Evolutionary conservation across 2,797 vertebrate genomes (phyloP), one percentile per base, ranked within the genome.

Genomic region (Hozukius guyotensis): DNA sequence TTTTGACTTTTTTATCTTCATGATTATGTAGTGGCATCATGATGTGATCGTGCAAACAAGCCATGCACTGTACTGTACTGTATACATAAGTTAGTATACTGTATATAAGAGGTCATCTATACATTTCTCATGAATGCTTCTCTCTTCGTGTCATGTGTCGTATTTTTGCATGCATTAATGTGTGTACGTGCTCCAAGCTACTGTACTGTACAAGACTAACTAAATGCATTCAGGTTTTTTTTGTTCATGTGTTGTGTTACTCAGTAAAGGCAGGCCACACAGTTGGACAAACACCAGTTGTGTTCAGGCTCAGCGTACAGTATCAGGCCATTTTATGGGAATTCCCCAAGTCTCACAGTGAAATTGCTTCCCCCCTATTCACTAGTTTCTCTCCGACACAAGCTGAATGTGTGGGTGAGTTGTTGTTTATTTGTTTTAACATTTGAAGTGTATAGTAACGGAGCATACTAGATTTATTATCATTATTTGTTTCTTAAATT

Each of bases 291-390:
- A 90, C 85, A 94, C 83, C 87, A 93, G 90, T 92, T 92, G 88
- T 94, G 88, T 93, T 93, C 56, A 87, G 87, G 84, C 92, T 92
- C 86, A 93, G 90, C 78, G 20, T 86, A 93, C 91, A 92, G 89
- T 94, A 90, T 95, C 91, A 93, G 92, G 88, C 90, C 87, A 89
- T 92, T 92, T 95, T 88, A 92, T 91, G 95, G 96, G 96, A 96
- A 96, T 96, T 96, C 95, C 96, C 96, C 95, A 89, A 84, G 87
- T 87, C 88, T 93, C 87, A 91, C 91, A 92, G 93, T 91, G 85
- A 92, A 94, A 93, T 89, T 90, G 93, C 95, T 95, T 94, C 93
- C 95, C 92, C 92, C 87, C 85, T 80, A 89, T 92, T 94, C 93
- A 93, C 90, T 86, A 94, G 94, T 95, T 96, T 95, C 87, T 95